phyloP scores from a whole-genome alignment of 2,888 invertebrate species.

The Andrena praecox region DNA sequence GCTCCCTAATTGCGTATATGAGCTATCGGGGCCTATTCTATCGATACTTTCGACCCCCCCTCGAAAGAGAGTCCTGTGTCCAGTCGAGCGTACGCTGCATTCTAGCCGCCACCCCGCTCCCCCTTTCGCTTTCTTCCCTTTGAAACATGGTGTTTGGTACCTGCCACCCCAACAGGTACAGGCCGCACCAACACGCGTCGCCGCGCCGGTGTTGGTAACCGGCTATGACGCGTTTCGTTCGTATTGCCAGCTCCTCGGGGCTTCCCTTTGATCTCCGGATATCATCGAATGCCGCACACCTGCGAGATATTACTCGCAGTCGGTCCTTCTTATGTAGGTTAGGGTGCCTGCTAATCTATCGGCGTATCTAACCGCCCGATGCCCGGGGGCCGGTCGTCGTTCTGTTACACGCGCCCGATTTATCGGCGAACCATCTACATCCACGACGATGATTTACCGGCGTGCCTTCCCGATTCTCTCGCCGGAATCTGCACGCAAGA shows the following conservation, averaged over 20 bases:
- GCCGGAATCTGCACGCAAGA: not conserved
- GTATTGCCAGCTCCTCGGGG: conserved; percentile 60
- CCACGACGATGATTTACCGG: conserved; percentile 3
- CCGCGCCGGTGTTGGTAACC: conserved; percentile 50
- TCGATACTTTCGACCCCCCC: conserved; percentile 63
- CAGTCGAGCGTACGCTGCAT: conserved; percentile 79
- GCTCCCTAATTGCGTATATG: conserved; percentile 77
- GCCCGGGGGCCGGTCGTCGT: not conserved
- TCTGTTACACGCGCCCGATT: not conserved
- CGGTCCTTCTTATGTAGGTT: conserved; percentile 64
- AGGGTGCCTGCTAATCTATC: conserved; percentile 54
- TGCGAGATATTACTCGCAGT: conserved; percentile 62
- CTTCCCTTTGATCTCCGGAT: conserved; percentile 74
- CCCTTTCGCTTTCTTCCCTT: conserved; percentile 70
- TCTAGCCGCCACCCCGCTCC: conserved; percentile 66
- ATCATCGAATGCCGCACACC: conserved; percentile 70
- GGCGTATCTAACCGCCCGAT: conserved; percentile 9
- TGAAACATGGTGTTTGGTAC: conserved; percentile 81
- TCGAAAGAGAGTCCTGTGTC: conserved; percentile 48
- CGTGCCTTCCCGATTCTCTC: not conserved
- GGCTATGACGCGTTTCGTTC: conserved; percentile 68
- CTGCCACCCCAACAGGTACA: conserved; percentile 80
- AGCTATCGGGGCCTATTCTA: conserved; percentile 62
- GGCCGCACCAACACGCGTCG: conserved; percentile 65
- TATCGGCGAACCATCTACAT: not conserved